A percentile compares a stretch with the other conserved stretches of the same genome.
Evolutionary conservation across 2,797 vertebrate species (phyloP).

Genomic region (Lagodon rhomboides): DNA sequence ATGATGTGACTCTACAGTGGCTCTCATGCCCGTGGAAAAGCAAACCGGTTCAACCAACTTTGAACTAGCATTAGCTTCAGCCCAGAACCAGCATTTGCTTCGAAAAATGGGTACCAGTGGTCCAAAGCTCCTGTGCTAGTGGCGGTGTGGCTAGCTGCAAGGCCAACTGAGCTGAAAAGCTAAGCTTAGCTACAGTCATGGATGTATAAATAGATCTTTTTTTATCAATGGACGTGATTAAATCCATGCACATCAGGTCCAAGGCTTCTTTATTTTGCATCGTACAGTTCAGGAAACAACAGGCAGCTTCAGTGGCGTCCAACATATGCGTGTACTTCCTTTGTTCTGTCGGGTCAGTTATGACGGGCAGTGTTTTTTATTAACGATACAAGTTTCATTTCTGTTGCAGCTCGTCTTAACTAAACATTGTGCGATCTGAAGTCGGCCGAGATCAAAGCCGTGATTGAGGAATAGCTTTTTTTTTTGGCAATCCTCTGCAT

Average conservation of each 20-base stretch:
- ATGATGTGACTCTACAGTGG: too few relatives aligned
- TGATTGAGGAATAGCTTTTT: not conserved
- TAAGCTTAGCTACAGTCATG: too few relatives aligned
- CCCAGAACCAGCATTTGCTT: too few relatives aligned
- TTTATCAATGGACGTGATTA: not conserved
- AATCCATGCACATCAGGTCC: not conserved
- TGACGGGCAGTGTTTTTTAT: not conserved
- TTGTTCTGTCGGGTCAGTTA: not conserved
- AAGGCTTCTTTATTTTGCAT: not conserved
- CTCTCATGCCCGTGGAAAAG: too few relatives aligned
- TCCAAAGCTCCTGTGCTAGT: too few relatives aligned
- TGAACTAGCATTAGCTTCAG: too few relatives aligned
- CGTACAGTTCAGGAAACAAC: not conserved
- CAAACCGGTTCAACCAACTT: too few relatives aligned
- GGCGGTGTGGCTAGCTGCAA: too few relatives aligned
- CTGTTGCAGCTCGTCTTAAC: slow-evolving; percentile 8
- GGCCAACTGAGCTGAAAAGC: too few relatives aligned
- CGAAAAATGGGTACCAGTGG: too few relatives aligned
- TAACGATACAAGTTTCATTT: not conserved
- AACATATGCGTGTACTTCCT: not conserved
- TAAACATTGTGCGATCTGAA: slow-evolving; percentile 7
- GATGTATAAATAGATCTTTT: too few relatives aligned
- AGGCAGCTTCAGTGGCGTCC: not conserved
- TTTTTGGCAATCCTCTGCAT: slow-evolving; percentile 29
- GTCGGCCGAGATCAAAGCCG: slow-evolving; percentile 36